Evolutionary conservation across 1,140 invertebrate genomes (phyloP).

Genomic region (Atta cephalotes): DNA sequence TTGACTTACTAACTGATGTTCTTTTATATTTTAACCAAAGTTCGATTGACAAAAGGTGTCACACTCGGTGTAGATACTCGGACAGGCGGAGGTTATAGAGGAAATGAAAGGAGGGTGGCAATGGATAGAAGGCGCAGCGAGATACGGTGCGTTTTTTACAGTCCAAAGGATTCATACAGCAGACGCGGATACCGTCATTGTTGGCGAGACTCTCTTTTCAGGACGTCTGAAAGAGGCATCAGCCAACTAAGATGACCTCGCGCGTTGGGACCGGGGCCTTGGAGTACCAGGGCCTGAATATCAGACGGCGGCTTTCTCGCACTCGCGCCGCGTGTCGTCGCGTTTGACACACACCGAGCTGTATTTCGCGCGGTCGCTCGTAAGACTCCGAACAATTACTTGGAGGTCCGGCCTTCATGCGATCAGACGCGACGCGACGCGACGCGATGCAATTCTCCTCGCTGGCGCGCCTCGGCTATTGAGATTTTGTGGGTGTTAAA

Average conservation of each 20-base stretch:
- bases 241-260: conserved; percentile 78
- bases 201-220: conserved; percentile 78
- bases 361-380: conserved; percentile 55
- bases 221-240: conserved; percentile 74
- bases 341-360: conserved; percentile 40
- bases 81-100: not conserved
- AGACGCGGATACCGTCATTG: conserved; percentile 75
- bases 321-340: conserved; percentile 22
- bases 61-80: conserved; percentile 71
- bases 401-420: conserved; percentile 25
- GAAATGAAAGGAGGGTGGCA: conserved; percentile 49
- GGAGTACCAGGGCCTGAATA: conserved; percentile 65
- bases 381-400: conserved; percentile 55
- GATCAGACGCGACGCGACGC: conserved; percentile 42
- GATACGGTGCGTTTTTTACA: conserved; percentile 71
- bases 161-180: conserved; percentile 53
- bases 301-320: conserved; percentile 42
- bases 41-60: conserved; percentile 68
- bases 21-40: no score
- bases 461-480: conserved; percentile 24
- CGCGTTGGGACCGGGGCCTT: conserved; percentile 68
- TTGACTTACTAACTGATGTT: no score
- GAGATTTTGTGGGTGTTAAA: conserved; percentile 43
- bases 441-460: conserved; percentile 43
- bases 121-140: conserved; percentile 57